phyloP scores from a whole-genome alignment of 1,140 invertebrate species.

The Drosophila busckii region DNA sequence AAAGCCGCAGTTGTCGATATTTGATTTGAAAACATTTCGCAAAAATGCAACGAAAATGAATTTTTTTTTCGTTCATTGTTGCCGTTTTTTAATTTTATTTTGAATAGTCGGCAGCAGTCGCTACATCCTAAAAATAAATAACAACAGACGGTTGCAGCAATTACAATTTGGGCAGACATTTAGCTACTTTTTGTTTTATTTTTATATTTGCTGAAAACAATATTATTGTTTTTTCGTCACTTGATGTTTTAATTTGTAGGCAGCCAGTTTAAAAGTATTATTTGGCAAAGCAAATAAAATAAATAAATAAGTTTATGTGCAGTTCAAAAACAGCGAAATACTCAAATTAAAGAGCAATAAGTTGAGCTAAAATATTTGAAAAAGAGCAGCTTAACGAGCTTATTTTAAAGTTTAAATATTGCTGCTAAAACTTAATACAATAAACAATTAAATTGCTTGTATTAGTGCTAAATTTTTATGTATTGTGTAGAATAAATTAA shows the following conservation, averaged over 20 bases:
- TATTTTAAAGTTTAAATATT: no score
- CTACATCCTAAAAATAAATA: conserved; percentile 48
- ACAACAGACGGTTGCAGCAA: conserved; percentile 44
- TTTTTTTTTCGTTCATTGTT: conserved; percentile 12
- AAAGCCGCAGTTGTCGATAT: conserved; percentile 60
- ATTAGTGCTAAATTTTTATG: no score
- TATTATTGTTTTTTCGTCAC: conserved; percentile 27
- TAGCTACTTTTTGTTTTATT: conserved; percentile 8
- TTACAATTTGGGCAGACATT: conserved; percentile 45
- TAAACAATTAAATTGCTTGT: no score
- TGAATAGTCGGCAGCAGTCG: conserved; percentile 42
- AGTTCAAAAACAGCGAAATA: no score
- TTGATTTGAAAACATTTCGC: conserved; percentile 71
- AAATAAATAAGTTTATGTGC: no score
- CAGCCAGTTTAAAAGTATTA: no score
- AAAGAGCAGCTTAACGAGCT: no score
- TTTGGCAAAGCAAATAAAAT: no score
- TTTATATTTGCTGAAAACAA: conserved; percentile 2
- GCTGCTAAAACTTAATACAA: no score
- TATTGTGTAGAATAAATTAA: no score
- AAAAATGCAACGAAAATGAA: conserved; percentile 49
- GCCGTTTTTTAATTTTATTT: conserved; percentile 31
- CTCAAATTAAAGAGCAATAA: no score
- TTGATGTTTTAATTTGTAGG: conserved; percentile 48
- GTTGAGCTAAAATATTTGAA: no score